Evolutionary conservation across 2,797 vertebrate genomes (phyloP).

Genomic region (Chromis chromis): DNA sequence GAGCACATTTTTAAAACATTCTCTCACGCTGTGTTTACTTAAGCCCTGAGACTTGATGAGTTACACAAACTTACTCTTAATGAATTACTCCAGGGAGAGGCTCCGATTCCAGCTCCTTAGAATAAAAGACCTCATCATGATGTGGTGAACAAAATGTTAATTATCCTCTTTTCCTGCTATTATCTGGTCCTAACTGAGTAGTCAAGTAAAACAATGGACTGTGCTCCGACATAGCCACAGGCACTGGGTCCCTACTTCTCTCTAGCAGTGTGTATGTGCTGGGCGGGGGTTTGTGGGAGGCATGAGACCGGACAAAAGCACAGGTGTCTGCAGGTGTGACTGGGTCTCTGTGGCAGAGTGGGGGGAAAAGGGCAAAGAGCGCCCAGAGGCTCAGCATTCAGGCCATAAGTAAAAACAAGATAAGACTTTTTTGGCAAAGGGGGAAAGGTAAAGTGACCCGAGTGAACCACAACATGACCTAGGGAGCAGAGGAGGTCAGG

Average conservation of each 20-base stretch:
- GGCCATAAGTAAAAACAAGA: slow-evolving; percentile 72
- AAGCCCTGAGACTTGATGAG: slow-evolving; percentile 52
- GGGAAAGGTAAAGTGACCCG: slow-evolving; percentile 60
- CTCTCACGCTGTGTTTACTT: slow-evolving; percentile 54
- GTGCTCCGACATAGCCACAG: slow-evolving; percentile 69
- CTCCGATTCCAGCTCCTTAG: slow-evolving; percentile 28
- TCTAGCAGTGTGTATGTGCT: slow-evolving; percentile 36
- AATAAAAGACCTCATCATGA: slow-evolving; percentile 42
- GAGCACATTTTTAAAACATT: slow-evolving; percentile 52
- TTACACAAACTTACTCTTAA: slow-evolving; percentile 51
- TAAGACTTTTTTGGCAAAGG: slow-evolving; percentile 60
- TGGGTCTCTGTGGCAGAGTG: slow-evolving; percentile 58
- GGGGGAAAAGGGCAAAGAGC: slow-evolving; percentile 58
- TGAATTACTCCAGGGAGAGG: slow-evolving; percentile 45
- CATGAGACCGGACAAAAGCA: slow-evolving; percentile 78
- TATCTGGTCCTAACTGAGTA: slow-evolving; percentile 68
- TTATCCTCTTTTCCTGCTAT: slow-evolving; percentile 63
- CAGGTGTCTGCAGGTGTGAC: slow-evolving; percentile 86
- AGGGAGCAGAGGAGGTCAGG: slow-evolving; percentile 70
- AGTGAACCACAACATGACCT: slow-evolving; percentile 74
- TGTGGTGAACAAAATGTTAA: slow-evolving; percentile 64
- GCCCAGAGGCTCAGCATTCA: slow-evolving; percentile 63
- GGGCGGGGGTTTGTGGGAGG: slow-evolving; percentile 19
- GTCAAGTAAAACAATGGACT: slow-evolving; percentile 63
- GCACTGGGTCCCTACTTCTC: slow-evolving; percentile 42